These are phyloP conservation scores for Sacculina carcini DNA, from an alignment of 2,888 invertebrate genomes.

Conservation along the genomic window DNA sequence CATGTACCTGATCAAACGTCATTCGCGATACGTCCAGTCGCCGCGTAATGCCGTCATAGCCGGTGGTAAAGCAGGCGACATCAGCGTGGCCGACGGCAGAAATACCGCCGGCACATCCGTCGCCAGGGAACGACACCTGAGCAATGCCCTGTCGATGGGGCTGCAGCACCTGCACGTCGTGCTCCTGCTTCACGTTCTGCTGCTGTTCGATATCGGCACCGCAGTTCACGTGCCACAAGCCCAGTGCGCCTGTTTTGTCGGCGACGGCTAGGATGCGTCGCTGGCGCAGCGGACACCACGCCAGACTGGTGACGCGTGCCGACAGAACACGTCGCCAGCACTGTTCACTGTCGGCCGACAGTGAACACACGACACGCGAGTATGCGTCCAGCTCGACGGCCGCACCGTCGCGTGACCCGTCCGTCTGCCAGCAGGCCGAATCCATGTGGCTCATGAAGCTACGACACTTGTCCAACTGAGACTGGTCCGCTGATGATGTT, in stretches of 20 bases:
- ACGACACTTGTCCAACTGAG: no score
- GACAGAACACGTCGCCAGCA: neutral
- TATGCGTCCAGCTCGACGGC: no score
- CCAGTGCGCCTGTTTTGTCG: conserved; percentile 2
- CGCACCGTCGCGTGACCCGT: no score
- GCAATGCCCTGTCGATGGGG: no score
- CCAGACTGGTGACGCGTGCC: conserved; percentile 1
- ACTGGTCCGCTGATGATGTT: no score
- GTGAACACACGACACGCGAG: no score
- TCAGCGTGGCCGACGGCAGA: neutral
- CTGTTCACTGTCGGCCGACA: no score
- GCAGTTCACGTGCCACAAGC: neutral
- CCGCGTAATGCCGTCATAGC: conserved; percentile 22
- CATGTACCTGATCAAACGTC: conserved; percentile 5
- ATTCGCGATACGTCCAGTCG: conserved; percentile 19
- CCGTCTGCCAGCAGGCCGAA: no score
- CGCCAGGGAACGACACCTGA: no score
- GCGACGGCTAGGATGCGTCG: neutral
- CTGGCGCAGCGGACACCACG: neutral
- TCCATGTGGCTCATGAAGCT: no score
- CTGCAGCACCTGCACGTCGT: no score
- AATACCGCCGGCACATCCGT: neutral
- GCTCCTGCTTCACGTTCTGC: neutral
- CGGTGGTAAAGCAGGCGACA: conserved; percentile 15
- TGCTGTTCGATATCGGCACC: neutral